Conservation (phyloP, 2,113 vertebrate species). For the Phaetusa simplex region DNA sequence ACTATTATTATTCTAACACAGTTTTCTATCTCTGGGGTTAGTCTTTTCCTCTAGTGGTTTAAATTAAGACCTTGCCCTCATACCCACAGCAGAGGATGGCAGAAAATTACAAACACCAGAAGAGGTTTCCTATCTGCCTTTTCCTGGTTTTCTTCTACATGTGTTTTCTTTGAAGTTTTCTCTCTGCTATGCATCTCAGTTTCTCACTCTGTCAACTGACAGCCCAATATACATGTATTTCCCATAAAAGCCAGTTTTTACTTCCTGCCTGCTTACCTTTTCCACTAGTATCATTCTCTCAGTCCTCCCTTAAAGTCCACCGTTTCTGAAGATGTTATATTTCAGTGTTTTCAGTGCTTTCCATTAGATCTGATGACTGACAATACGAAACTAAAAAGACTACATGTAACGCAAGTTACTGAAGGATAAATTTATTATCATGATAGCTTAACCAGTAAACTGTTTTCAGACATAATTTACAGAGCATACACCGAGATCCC, state of each 20-base stretch:
- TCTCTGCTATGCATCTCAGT: neutral
- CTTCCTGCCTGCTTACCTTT: neutral
- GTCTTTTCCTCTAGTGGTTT: neutral
- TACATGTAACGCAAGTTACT: accelerated
- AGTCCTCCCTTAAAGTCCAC: neutral
- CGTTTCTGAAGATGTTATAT: neutral
- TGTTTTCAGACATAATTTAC: neutral
- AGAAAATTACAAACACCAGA: neutral
- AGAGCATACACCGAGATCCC: neutral
- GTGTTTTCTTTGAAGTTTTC: neutral
- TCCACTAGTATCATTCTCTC: neutral
- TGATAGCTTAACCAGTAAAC: neutral
- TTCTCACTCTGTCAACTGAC: neutral
- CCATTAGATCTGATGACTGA: neutral
- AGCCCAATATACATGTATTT: neutral
- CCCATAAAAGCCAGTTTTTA: neutral
- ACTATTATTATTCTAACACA: neutral
- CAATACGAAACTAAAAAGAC: neutral
- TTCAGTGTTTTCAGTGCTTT: neutral
- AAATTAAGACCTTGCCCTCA: neutral
- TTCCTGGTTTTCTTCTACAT: neutral
- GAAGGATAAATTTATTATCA: neutral
- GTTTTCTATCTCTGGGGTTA: neutral
- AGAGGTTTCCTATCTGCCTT: neutral
- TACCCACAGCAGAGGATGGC: neutral